Percentiles rank a stretch among this genome's conserved stretches.
Evolutionary conservation across 2,888 invertebrate species (phyloP).

Genomic region (Mellilla xanthometata): DNA sequence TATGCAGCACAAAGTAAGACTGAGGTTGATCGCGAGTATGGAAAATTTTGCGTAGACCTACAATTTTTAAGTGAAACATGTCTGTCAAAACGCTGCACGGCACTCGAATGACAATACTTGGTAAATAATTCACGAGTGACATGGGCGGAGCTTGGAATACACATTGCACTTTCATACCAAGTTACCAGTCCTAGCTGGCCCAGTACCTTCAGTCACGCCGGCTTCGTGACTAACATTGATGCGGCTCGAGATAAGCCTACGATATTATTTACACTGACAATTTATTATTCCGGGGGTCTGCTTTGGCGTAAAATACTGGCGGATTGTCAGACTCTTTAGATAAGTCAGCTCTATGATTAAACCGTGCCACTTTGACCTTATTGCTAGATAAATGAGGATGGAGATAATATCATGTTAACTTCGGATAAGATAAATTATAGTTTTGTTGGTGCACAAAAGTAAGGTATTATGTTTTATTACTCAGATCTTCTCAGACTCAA

Average conservation of each 20-base stretch:
- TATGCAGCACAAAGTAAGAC: too few relatives aligned
- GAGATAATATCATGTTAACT: neutral
- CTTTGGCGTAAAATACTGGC: conserved; percentile 31
- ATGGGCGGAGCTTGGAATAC: conserved; percentile 14
- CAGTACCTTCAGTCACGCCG: conserved; percentile 56
- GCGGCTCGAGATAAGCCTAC: conserved; percentile 61
- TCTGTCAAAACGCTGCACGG: neutral
- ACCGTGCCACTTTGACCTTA: conserved; percentile 30
- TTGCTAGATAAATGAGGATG: neutral
- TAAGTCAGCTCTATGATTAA: conserved; percentile 24
- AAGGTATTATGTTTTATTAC: too few relatives aligned
- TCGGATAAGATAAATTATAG: too few relatives aligned
- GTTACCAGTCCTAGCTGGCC: conserved; percentile 19
- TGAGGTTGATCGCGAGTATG: too few relatives aligned
- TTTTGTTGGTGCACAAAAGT: neutral
- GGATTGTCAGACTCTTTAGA: conserved; percentile 39
- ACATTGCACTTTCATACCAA: conserved; percentile 18
- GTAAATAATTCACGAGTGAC: conserved; percentile 13
- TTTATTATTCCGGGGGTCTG: conserved; percentile 41
- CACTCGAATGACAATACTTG: conserved; percentile 2
- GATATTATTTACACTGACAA: conserved; percentile 60
- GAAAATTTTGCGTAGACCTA: too few relatives aligned
- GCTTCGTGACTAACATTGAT: conserved; percentile 70
- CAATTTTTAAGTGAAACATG: too few relatives aligned
- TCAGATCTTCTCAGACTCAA: too few relatives aligned